Percentiles rank a stretch among this genome's conserved stretches.
These are phyloP conservation scores for Dasysyrphus tricinctus DNA, from an alignment of 2,888 invertebrate genomes.

Conservation along the genomic window DNA sequence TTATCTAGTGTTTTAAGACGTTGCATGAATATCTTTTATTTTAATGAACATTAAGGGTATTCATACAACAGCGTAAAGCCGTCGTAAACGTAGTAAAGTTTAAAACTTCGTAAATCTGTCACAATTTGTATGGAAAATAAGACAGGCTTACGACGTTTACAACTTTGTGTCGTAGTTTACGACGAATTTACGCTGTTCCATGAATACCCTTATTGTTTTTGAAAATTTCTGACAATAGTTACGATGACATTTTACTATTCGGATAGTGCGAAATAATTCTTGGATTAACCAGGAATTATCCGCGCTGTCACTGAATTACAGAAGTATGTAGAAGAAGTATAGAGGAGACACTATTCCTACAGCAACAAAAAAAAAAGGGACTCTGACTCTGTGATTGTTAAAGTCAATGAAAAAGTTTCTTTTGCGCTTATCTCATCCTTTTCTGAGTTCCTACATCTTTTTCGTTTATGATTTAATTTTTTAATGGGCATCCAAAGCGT, in stretches of 20 bases:
- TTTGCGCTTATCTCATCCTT: constrained; percentile 37
- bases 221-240: too few species aligned
- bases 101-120: too few species aligned
- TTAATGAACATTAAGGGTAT: too few species aligned
- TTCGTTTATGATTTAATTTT: constrained; percentile 75
- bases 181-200: too few species aligned
- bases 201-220: too few species aligned
- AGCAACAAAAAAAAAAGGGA: constrained; percentile 24
- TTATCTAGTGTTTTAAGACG: too few species aligned
- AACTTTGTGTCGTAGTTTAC: too few species aligned
- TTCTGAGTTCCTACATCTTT: constrained; percentile 39
- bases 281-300: constrained; percentile 6
- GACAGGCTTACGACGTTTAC: too few species aligned
- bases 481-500: constrained; percentile 72
- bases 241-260: background rate
- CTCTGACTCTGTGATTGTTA: constrained; percentile 67
- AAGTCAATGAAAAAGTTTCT: constrained; percentile 73
- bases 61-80: too few species aligned
- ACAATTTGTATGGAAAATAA: too few species aligned
- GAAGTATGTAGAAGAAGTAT: background rate
- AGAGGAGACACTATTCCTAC: background rate
- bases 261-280: background rate
- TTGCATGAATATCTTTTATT: too few species aligned
- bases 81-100: too few species aligned
- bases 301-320: constrained; percentile 27